Conservation (phyloP, 2,888 invertebrate genomes). For the Eilema sororculum region DNA sequence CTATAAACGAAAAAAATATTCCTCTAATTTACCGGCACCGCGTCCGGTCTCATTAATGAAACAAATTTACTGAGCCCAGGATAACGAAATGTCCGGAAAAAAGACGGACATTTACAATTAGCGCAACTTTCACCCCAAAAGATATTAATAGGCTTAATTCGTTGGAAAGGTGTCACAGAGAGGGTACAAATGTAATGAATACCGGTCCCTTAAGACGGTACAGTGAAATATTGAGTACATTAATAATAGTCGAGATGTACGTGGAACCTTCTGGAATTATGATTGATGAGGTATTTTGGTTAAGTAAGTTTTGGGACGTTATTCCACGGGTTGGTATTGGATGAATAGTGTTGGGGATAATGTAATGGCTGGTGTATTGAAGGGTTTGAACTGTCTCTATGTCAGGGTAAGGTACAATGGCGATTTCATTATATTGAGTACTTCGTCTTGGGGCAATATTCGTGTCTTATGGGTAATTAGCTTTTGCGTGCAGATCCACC, state of each 20-base stretch:
- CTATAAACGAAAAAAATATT: background rate
- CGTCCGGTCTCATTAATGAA: constrained; percentile 3
- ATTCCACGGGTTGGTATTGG: background rate
- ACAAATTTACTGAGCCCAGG: constrained; percentile 6
- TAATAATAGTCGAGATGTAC: constrained; percentile 13
- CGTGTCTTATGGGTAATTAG: background rate
- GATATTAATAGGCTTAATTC: constrained; percentile 41
- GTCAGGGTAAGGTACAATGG: background rate
- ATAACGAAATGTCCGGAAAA: constrained; percentile 11
- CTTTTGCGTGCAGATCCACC: no score
- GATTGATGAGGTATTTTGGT: constrained; percentile 8
- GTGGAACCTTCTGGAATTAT: constrained; percentile 4
- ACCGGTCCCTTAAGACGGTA: constrained; percentile 20
- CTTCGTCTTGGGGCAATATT: background rate
- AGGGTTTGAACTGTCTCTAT: background rate
- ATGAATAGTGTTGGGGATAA: background rate
- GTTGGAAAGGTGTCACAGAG: constrained; percentile 29
- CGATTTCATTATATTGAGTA: background rate
- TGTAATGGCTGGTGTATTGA: background rate
- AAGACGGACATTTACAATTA: constrained; percentile 26
- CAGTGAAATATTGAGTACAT: constrained; percentile 34
- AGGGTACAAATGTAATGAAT: constrained; percentile 23
- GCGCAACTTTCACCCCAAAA: constrained; percentile 12
- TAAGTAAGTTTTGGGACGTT: background rate
- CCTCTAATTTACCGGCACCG: background rate